Evolutionary conservation across 2,113 vertebrate species (phyloP), one percentile per base, ranked within the genome.

Genomic region (Anoura caudifer): DNA sequence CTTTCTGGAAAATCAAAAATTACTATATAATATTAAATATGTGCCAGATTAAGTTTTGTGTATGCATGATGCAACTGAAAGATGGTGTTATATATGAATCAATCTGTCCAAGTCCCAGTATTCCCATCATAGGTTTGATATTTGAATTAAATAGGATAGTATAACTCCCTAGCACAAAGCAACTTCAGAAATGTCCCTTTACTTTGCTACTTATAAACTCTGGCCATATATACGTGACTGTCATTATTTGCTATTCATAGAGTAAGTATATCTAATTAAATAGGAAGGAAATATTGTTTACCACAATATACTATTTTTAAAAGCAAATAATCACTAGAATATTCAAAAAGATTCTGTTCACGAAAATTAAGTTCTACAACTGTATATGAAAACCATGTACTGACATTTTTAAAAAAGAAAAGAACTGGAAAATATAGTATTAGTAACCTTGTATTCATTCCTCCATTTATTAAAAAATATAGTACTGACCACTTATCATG

Each of bases 261-360:
- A 96, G 15, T 36, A 94, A 63, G 16, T 22, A 54, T 72, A 20
- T 84, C 26, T 87, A 31, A 88, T 61, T 81, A 67, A 93, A 50
- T n/a, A 93, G 47, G 54, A 77, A 81, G 38, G 24, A 95, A 92
- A 90, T 36, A 90, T 3, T 47, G 16, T n/a, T 95, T 67, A 94
- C 19, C 20, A 85, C 11, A 90, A 13, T 69, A 91, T 61, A 91
- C 87, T 96, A 67, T 50, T 94, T 93, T 84, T 79, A 75, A 96
- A 95, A 91, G 16, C 59, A 96, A 94, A 91, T 84, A 83, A 91
- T 22, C 38, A 88, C 20, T 45, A 88, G 15, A 15, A 77, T 33
- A 95, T 75, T 84, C 19, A 95, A 94, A 94, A 95, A 56, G 2
- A 87, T 73, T 94, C 33, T 89, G 47, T 52, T 95, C 5, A 80